Evolutionary conservation across 2,888 invertebrate genomes (phyloP).

Genomic region (Rhagium mordax): DNA sequence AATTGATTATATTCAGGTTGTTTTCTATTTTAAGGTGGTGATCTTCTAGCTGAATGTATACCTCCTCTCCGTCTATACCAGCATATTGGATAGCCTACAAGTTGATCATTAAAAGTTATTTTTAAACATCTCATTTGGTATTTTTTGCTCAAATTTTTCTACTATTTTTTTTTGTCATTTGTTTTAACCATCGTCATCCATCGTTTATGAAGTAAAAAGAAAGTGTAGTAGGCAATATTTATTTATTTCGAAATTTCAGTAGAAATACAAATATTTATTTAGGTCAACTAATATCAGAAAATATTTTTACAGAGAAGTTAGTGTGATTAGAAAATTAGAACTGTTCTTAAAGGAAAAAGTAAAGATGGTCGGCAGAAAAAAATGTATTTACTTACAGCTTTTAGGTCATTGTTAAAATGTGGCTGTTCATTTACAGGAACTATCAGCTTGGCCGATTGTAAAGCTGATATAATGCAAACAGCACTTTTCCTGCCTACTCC

Average conservation of each 20-base stretch:
- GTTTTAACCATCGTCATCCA: too few relatives aligned
- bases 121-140: constrained; percentile 12
- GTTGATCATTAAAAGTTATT: constrained; percentile 2
- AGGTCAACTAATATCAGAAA: too few relatives aligned
- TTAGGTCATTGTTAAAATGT: constrained; percentile 85
- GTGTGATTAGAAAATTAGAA: too few relatives aligned
- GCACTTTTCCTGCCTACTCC: constrained; percentile 89
- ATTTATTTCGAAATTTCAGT: too few relatives aligned
- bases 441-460: constrained; percentile 78
- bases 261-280: too few relatives aligned
- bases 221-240: too few relatives aligned
- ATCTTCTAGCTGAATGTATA: constrained; percentile 87
- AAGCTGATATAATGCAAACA: constrained; percentile 80
- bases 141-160: too few relatives aligned
- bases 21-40: constrained; percentile 80
- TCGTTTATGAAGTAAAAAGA: too few relatives aligned
- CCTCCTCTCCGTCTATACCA: constrained; percentile 86
- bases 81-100: constrained; percentile 81
- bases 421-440: constrained; percentile 64
- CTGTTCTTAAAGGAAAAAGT: too few relatives aligned
- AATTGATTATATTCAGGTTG: constrained; percentile 83
- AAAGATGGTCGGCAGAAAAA: constrained; percentile 13
- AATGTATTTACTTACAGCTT: constrained; percentile 66
- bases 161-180: too few relatives aligned
- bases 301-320: too few relatives aligned